Conservation (phyloP, 2,888 invertebrate species). For the Drosophila peninsularis region DNA sequence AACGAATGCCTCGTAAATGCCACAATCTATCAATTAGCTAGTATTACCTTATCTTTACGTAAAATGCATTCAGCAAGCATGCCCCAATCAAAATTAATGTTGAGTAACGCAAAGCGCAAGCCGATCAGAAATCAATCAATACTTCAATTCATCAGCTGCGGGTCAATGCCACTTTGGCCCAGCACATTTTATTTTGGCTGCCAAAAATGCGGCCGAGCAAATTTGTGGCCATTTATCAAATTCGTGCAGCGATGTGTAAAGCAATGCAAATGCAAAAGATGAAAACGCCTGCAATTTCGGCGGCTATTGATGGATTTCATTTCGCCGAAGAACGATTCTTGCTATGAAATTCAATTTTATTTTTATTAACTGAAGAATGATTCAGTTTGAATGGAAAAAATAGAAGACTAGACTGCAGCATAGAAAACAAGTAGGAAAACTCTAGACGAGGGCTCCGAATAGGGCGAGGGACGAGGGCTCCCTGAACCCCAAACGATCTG, state of each 20-base stretch:
- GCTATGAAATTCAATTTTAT: not conserved
- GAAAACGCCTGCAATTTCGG: slow-evolving; percentile 19
- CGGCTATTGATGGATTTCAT: slow-evolving; percentile 24
- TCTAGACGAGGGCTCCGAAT: too few relatives aligned
- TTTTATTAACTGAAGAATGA: not conserved
- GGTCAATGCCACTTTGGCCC: slow-evolving; percentile 57
- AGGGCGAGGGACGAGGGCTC: too few relatives aligned
- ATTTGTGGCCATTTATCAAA: slow-evolving; percentile 61
- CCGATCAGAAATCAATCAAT: slow-evolving; percentile 56
- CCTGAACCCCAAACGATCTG: too few relatives aligned
- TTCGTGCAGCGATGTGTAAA: slow-evolving; percentile 55
- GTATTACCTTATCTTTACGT: not conserved
- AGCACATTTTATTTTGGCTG: slow-evolving; percentile 44
- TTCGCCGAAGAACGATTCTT: not conserved
- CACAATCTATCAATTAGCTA: not conserved
- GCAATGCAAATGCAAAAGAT: slow-evolving; percentile 33
- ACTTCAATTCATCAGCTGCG: slow-evolving; percentile 46
- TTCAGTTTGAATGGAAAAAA: not conserved
- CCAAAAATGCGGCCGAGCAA: slow-evolving; percentile 26
- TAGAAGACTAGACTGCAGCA: not conserved
- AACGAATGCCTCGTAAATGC: not conserved
- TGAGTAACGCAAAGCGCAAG: slow-evolving; percentile 1
- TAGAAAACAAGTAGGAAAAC: not conserved
- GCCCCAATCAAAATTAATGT: slow-evolving; percentile 26
- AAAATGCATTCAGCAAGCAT: not conserved